Base-by-base conservation (phyloP, 2,113 vertebrate genomes). In the Scytalopus superciliaris region DNA sequence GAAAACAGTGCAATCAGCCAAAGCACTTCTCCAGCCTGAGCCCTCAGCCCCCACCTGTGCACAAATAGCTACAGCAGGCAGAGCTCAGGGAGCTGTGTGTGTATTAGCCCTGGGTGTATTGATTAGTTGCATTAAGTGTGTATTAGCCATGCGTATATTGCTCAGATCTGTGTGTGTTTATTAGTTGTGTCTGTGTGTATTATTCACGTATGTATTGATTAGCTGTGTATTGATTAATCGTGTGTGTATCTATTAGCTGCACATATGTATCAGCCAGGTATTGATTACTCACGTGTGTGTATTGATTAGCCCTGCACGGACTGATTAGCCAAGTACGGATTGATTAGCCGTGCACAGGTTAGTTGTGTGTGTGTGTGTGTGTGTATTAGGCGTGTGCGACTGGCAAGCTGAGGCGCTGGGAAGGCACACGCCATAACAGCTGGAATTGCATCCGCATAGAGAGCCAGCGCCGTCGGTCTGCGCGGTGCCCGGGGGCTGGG, bases 401-500 rank as follows among this genome's bases (percentile, higher is more conserved):
- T 0, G 39, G 19, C 37, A 40, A 31, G 18, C 28, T 9, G 33
- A 2, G 24, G 35, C 15, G 3, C 37, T 7, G 60, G 25, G 21
- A 28, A 24, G 39, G 15, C 6, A 1, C 33, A 5, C 0, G 3
- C 12, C 1, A 7, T 3, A 8, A 5, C 33, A 31, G 52, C 47
- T 12, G 19, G 67, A 59, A 22, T 39, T 10, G 1, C 22, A 62
- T 2, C 12, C 2, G 8, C 35, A 6, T 0, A 0, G 8, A 2
- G 33, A 31, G 35, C 19, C 5, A 14, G 17, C 2, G 12, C 7
- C 0, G 3, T 17, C 15, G 5, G 63, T 44, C 47, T 27, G 39
- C 2, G 13, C 18, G 1, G 5, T 2, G 31, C 25, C 25, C 9
- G 7, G 10, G 8, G 31, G 8, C 23, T 18, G 9, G 3, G 25